Base-by-base conservation (phyloP, 2,113 vertebrate genomes). In the Scartelaos histophorus region DNA sequence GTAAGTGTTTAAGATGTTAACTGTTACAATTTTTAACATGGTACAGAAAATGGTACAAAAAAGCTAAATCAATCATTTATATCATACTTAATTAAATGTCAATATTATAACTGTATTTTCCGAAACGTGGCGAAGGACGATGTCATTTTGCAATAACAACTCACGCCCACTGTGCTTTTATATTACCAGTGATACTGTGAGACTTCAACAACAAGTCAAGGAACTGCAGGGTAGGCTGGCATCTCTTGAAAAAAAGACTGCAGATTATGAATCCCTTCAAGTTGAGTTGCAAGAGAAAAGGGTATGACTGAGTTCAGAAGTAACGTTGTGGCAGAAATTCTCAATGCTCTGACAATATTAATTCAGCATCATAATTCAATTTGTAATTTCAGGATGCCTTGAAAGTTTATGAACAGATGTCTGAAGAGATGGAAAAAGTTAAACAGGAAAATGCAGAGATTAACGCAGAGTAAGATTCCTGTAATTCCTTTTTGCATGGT, bases 281-380 rank as follows among this genome's bases (percentile, higher is more conserved):
- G 93, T 92, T 11, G 96, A 98, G 69, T 81, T 99, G 65, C 94
- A 97, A 79, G 94, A 97, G 82, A 97, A 96, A 74, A 96, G 91
- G 94, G 98, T 98, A 79, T 16, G 67, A 5, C 0, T 0, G 67
- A 17, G 54, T 19, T 67, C 6, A 38, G 5, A 56, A 24, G 0
- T 0, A 29, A 29, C 29, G 29, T 29, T 29, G 21, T 58, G 7
- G 1, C 25, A 34, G 1, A 34, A 34, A 17, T 16, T 29, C 21
- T 19, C 12, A 15, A 60, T 61, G 7, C 6, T 16, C 25, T 0
- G 13, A 5, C 24, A n/a, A n/a, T n/a, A n/a, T n/a, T n/a, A n/a
- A n/a, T n/a, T n/a, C n/a, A n/a, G n/a, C n/a, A 16, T 29, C n/a
- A 3, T 56, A 19, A 34, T 34, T 10, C 3, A 75, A 25, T 6